Evolutionary conservation across 2,113 vertebrate species (phyloP).

Genomic region (Spizaetus ornatus): DNA sequence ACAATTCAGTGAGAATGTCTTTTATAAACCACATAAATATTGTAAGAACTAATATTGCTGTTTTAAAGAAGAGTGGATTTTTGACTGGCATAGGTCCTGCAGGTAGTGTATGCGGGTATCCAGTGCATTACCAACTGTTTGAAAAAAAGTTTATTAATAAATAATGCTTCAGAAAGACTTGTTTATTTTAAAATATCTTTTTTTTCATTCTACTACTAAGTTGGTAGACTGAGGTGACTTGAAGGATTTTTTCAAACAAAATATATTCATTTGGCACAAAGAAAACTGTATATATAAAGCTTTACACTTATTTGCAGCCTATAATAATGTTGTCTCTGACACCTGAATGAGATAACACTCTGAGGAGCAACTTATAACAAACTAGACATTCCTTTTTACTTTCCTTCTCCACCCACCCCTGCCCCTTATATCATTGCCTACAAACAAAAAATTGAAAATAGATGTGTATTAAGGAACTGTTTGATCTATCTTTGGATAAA

Average conservation of each 20-base stretch:
- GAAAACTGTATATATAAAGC: background rate
- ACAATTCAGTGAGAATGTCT: background rate
- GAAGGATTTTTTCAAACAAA: background rate
- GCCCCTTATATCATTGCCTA: background rate
- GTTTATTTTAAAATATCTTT: background rate
- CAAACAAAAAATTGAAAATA: background rate
- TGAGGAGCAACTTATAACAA: background rate
- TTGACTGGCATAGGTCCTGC: background rate
- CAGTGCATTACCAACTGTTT: background rate
- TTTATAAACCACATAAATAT: background rate
- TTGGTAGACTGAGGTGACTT: background rate
- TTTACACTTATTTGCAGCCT: background rate
- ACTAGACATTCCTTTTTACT: background rate
- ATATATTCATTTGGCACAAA: background rate
- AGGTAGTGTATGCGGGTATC: background rate
- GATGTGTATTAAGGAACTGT: background rate
- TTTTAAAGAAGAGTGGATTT: background rate
- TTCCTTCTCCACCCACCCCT: rapidly evolving
- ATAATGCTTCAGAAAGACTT: background rate
- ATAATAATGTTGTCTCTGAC: background rate
- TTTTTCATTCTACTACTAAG: background rate
- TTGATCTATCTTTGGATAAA: background rate
- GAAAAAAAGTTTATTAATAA: background rate
- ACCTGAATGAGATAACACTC: background rate
- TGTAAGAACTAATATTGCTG: background rate